These are phyloP conservation scores for Tipula helvola DNA, from an alignment of 2,888 invertebrate genomes.

Conservation along the genomic window DNA sequence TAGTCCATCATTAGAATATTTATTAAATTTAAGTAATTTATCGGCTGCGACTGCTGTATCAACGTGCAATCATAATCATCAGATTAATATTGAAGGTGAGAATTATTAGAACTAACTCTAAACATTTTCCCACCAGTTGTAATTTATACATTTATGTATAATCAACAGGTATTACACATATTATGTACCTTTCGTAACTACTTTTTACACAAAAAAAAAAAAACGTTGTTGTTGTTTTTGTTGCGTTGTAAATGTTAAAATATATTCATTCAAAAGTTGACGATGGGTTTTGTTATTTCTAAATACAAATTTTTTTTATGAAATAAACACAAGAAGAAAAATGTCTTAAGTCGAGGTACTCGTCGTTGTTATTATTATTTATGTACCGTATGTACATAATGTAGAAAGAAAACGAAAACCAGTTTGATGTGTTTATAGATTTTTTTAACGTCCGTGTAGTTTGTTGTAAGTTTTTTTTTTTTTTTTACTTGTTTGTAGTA, in stretches of 20 bases:
- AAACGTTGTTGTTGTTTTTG: not conserved
- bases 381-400: not conserved
- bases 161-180: not conserved
- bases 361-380: not conserved
- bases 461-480: not conserved
- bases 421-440: not conserved
- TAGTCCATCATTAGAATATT: not conserved
- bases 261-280: not conserved
- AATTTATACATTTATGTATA: not conserved
- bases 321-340: not conserved
- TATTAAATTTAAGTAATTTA: slow-evolving; percentile 8
- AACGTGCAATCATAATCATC: not conserved
- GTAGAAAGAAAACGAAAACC: not conserved
- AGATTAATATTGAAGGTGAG: not conserved
- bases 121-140: not conserved
- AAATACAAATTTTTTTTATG: not conserved
- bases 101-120: not conserved
- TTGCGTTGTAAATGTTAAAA: not conserved
- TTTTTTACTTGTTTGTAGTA: not conserved
- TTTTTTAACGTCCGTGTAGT: not conserved
- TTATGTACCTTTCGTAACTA: not conserved
- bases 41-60: not conserved
- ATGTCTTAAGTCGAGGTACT: not conserved
- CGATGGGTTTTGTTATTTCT: not conserved
- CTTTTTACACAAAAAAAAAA: not conserved